Conservation (phyloP, 2,888 invertebrate species). For the Gastrophysa polygoni region DNA sequence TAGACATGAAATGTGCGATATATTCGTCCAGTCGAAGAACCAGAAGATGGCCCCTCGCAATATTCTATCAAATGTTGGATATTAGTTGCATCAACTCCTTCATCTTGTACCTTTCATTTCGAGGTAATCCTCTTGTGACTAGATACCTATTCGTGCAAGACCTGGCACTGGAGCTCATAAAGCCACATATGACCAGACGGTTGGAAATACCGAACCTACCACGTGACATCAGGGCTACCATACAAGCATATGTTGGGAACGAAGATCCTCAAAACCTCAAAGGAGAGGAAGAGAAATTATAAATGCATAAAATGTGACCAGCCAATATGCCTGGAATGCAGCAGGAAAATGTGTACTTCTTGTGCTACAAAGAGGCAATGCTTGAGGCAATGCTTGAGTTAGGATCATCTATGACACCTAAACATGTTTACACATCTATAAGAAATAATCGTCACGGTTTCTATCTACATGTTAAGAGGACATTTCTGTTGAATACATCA, state of each 20-base stretch:
- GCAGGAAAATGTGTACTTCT: too few relatives aligned
- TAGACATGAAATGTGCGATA: too few relatives aligned
- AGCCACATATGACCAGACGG: too few relatives aligned
- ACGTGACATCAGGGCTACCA: conserved; percentile 4
- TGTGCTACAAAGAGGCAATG: too few relatives aligned
- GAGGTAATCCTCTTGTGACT: conserved; percentile 16
- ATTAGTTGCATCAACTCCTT: conserved; percentile 24
- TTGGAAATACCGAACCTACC: neutral
- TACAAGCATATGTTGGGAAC: neutral
- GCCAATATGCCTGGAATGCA: conserved; percentile 7
- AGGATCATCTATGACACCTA: neutral
- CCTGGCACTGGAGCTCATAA: conserved; percentile 7
- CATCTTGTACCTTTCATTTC: conserved; percentile 21
- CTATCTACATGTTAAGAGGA: neutral
- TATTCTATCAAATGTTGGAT: conserved; percentile 37
- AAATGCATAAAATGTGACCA: conserved; percentile 12
- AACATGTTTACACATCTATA: neutral
- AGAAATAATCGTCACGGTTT: neutral
- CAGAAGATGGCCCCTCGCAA: conserved; percentile 32
- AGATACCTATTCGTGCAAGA: conserved; percentile 4
- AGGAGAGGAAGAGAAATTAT: conserved; percentile 13
- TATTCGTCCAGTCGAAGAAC: too few relatives aligned
- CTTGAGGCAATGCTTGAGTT: neutral
- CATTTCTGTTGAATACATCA: neutral
- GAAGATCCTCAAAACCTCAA: conserved; percentile 3